Conservation (phyloP, 2,797 vertebrate genomes). For the Sandelia bainsii region DNA sequence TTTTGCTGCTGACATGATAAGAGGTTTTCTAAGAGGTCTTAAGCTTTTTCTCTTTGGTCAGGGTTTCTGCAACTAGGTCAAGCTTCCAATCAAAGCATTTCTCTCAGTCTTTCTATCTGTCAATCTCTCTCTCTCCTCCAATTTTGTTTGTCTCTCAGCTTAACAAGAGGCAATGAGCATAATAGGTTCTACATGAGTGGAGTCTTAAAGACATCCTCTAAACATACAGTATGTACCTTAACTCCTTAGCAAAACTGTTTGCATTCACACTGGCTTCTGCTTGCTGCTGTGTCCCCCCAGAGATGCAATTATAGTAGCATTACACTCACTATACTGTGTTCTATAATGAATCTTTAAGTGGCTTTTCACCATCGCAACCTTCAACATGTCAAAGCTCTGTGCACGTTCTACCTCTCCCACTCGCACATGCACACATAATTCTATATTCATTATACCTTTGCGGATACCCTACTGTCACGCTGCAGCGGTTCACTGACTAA, state of each 20-base stretch:
- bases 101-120: background rate
- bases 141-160: slow-evolving; percentile 4
- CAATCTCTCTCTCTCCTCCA: background rate
- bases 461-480: background rate
- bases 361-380: slow-evolving; percentile 22
- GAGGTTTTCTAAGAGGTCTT: background rate
- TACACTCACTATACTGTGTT: slow-evolving; percentile 8
- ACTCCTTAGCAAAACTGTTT: slow-evolving; percentile 15
- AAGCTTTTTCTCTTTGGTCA: slow-evolving; percentile 7
- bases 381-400: slow-evolving; percentile 3
- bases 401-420: background rate
- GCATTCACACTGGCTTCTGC: slow-evolving; percentile 2
- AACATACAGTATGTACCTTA: slow-evolving; percentile 3
- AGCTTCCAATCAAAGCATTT: slow-evolving; percentile 25
- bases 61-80: slow-evolving; percentile 51
- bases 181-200: slow-evolving; percentile 9
- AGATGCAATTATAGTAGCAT: slow-evolving; percentile 51
- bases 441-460: background rate
- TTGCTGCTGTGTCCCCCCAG: background rate
- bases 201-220: background rate
- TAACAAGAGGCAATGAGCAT: slow-evolving; percentile 2
- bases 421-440: background rate
- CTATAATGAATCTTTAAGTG: slow-evolving; percentile 31
- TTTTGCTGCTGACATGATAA: background rate
- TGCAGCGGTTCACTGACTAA: slow-evolving; percentile 20